Evolutionary conservation across 2,113 vertebrate genomes (phyloP).

Genomic region (Ivindomyrus marchei): DNA sequence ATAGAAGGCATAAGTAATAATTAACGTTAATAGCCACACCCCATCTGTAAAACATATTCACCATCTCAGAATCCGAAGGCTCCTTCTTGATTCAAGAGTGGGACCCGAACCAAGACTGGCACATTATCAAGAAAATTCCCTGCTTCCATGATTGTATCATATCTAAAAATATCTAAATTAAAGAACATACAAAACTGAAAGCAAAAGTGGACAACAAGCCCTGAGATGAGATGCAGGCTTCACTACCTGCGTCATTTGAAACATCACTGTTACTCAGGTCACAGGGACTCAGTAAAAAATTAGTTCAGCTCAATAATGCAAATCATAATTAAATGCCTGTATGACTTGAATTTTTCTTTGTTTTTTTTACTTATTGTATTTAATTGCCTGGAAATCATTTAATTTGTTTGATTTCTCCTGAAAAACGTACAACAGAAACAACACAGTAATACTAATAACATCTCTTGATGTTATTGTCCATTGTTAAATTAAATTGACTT

Average conservation of each 20-base stretch:
- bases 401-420: slow-evolving; percentile 15
- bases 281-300: slow-evolving; percentile 20
- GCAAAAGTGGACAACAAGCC: background rate
- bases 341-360: background rate
- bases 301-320: slow-evolving; percentile 5
- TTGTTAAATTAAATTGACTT: background rate
- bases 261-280: slow-evolving; percentile 21
- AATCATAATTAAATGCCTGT: slow-evolving; percentile 27
- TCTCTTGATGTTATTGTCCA: background rate
- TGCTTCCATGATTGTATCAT: background rate
- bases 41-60: background rate
- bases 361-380: slow-evolving; percentile 18
- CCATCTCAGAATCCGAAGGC: background rate
- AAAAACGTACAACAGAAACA: background rate
- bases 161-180: background rate
- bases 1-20: background rate
- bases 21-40: background rate
- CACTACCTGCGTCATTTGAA: slow-evolving; percentile 22
- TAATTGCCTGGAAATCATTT: slow-evolving; percentile 27
- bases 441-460: slow-evolving; percentile 6
- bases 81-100: background rate
- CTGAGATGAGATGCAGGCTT: background rate
- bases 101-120: too few species aligned
- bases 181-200: background rate
- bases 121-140: too few species aligned